A percentile compares a stretch with the other conserved stretches of the same genome.
phyloP scores from a whole-genome alignment of 2,797 vertebrate genomes.

The Ctenochaetus hawaiiensis region DNA sequence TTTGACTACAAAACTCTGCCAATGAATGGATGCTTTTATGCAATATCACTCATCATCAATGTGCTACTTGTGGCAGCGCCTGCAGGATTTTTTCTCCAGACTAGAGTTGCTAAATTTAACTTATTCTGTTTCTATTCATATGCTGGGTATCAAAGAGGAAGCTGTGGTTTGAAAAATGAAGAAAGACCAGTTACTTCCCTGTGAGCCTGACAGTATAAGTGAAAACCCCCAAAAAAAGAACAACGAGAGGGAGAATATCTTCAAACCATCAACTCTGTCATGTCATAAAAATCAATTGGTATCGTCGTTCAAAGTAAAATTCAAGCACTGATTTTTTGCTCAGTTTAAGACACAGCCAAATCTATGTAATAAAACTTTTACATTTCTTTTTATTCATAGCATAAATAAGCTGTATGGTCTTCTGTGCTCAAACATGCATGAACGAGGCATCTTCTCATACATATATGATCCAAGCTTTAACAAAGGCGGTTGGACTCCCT shows the following conservation, averaged over 20 bases:
- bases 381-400: not conserved
- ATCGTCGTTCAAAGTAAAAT: not conserved
- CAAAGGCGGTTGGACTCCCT: conserved; percentile 37
- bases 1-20: not conserved
- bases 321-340: not conserved
- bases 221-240: not conserved
- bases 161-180: conserved; percentile 8
- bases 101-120: conserved; percentile 12
- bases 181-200: not conserved
- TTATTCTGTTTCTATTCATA: conserved; percentile 5
- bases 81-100: not conserved
- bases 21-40: not conserved
- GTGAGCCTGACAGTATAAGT: not conserved
- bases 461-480: not conserved
- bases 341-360: not conserved
- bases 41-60: not conserved
- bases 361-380: not conserved
- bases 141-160: not conserved
- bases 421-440: not conserved
- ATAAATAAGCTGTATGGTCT: not conserved
- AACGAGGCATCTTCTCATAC: not conserved
- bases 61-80: not conserved
- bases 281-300: not conserved
- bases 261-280: not conserved
- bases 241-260: not conserved